Base-by-base conservation (phyloP, 1,140 invertebrate species). In the Aphaenogaster ashmeadi region DNA sequence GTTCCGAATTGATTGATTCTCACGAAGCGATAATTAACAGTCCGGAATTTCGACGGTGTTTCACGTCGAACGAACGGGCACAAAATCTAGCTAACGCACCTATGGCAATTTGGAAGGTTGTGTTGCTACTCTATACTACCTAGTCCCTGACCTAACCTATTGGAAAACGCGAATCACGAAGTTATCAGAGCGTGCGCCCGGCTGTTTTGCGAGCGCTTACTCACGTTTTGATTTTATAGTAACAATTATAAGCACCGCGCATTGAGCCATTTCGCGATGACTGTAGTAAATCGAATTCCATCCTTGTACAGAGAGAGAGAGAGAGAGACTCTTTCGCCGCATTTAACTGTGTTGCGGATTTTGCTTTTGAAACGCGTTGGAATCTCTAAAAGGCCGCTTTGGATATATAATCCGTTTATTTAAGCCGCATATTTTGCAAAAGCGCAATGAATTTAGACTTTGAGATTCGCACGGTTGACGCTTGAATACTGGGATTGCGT, bases 121-220 rank as follows among this genome's bases (percentile, higher is more conserved):
- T 52, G 67, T 33, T 27, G 27, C 54, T 15, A 11, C 15, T 44
- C 66, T 80, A 69, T 67, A 56, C 13, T 9, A n/a, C 3, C 38
- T 58, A 50, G 67, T 81, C 50, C 85, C 72, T 81, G 74, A 79
- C 74, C 88, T 79, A 74, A 86, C 84, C 83, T 80, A 86, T 86
- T 52, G 81, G 88, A 90, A 87, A 87, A 89, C 58, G 47, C n/a
- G n/a, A 50, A 66, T 79, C 71, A 36, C 60, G 5, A 58, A 79
- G 78, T 89, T 89, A 88, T 89, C 87, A 89, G 87, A 89, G 88
- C 88, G 78, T 89, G 77, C 27, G 67, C 44, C 36, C 71, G 69
- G 11, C 72, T 81, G 78, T 89, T 88, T 89, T 64, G 78, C 69
- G 52, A 84, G 60, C 78, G 58, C 52, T 89, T 88, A 52, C 58